Conservation (phyloP, 2,797 vertebrate genomes). For the Pipistrellus pygmaeus region DNA sequence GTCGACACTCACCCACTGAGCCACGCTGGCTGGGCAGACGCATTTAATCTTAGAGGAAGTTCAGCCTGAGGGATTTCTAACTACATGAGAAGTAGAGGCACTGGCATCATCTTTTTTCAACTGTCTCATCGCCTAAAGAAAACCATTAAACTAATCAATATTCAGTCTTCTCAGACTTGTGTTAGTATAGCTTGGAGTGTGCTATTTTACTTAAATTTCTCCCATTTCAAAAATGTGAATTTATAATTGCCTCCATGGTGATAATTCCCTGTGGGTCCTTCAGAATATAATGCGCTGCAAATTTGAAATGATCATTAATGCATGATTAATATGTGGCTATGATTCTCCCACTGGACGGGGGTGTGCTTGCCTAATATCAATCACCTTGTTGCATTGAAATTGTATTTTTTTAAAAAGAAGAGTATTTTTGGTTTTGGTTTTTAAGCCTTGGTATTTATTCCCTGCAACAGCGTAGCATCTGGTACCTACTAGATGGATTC, state of each 20-base stretch:
- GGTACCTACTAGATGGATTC: not conserved
- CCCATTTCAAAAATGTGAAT: conserved; percentile 27
- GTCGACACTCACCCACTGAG: not conserved
- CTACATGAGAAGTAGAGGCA: not conserved
- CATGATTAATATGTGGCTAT: not conserved
- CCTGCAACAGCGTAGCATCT: not conserved
- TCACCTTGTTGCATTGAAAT: not conserved
- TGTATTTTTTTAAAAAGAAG: not conserved
- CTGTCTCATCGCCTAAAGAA: not conserved
- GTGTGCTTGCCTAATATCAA: not conserved
- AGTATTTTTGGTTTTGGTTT: not conserved
- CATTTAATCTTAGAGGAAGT: not conserved
- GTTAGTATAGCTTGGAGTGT: not conserved
- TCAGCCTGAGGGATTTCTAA: not conserved
- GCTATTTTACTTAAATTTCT: conserved; percentile 22
- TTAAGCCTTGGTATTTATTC: not conserved
- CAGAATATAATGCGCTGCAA: not conserved
- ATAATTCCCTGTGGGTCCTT: not conserved
- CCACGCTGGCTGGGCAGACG: not conserved
- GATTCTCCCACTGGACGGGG: not conserved
- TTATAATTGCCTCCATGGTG: not conserved
- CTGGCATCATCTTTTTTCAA: not conserved
- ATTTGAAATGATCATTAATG: not conserved
- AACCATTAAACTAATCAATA: not conserved
- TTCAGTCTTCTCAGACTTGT: not conserved